Base-by-base conservation (phyloP, 1,140 invertebrate genomes). In the Drosophila lacertosa region DNA sequence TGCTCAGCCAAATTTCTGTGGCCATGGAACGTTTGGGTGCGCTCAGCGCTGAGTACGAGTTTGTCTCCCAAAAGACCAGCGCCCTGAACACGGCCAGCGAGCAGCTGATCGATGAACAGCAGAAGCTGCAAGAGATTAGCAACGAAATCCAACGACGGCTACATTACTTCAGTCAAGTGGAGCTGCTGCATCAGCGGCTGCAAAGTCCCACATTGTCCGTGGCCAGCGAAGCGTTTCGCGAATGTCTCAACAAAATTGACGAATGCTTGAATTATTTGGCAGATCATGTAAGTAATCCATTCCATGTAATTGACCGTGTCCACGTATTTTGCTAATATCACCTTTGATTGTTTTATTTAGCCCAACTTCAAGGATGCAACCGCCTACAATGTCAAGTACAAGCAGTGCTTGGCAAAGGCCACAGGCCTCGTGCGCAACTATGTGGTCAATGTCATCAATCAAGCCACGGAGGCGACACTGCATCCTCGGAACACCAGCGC, bases 61-160 rank as follows among this genome's bases (percentile, higher is more conserved):
- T 95, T 78, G 97, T 98, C 1, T 97, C 97, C 1, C 94, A 95
- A 57, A 98, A 98, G 93, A 98, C 97, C 2, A 97, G 96, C 89
- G 96, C 96, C 3, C 91, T 99, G 2, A 97, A 98, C 90, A 94
- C 94, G 66, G 96, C 96, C 40, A 98, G 97, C 92, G 97, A 98
- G 88, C 95, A 98, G 88, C 91, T 98, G 7, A 94, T 98, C 35
- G 94, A 95, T 3, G 96, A 98, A 91, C 97, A 99, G 93, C 95
- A 94, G 50, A 95, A 95, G 72, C 92, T 99, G 2, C 96, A 96
- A 77, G 93, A 93, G 54, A 94, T 96, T 45, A 95, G 95, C 77
- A 94, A 96, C 58, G 95, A 95, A 54, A 95, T 99, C 20, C 95
- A 95, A 42, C 93, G 95, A 24, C 95, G 96, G 53, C 91, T 98